Evolutionary conservation across 2,113 vertebrate species (phyloP).

Genomic region (Oryzias woworae): DNA sequence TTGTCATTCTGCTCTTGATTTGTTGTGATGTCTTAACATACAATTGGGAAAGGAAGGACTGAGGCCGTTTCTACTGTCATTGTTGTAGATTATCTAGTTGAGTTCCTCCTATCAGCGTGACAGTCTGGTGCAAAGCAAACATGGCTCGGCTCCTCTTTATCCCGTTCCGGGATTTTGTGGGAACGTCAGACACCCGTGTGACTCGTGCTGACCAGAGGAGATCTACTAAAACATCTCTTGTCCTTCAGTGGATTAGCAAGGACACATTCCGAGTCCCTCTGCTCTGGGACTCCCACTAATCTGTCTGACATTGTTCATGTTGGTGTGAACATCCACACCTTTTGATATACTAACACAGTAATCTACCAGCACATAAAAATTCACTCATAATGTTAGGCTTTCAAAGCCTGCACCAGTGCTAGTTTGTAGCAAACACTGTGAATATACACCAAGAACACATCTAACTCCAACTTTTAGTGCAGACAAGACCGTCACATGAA

Average conservation of each 20-base stretch:
- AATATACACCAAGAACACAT: no score
- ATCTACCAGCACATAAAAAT: no score
- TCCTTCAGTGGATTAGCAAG: conserved; percentile 66
- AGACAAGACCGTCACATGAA: conserved; percentile 9
- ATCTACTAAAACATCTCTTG: conserved; percentile 77
- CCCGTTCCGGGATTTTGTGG: conserved; percentile 65
- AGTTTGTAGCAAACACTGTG: no score
- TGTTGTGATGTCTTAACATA: conserved; percentile 70
- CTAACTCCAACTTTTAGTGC: neutral
- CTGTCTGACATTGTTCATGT: neutral
- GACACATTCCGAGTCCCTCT: conserved; percentile 62
- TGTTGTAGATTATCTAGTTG: conserved; percentile 78
- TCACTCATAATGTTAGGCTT: no score
- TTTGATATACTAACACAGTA: no score
- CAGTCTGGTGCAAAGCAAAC: conserved; percentile 75
- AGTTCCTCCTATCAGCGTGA: conserved; percentile 75
- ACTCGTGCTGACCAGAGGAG: conserved; percentile 73
- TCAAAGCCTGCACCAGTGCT: no score
- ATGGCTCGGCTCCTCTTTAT: conserved; percentile 61
- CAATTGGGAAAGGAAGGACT: conserved; percentile 61
- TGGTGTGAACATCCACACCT: neutral
- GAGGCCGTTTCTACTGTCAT: conserved; percentile 62
- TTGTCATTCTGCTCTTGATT: conserved; percentile 63
- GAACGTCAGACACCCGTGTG: conserved; percentile 46
- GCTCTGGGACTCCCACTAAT: conserved; percentile 30